phyloP scores from a whole-genome alignment of 2,797 vertebrate genomes.

The Pangasius mekongensis region DNA sequence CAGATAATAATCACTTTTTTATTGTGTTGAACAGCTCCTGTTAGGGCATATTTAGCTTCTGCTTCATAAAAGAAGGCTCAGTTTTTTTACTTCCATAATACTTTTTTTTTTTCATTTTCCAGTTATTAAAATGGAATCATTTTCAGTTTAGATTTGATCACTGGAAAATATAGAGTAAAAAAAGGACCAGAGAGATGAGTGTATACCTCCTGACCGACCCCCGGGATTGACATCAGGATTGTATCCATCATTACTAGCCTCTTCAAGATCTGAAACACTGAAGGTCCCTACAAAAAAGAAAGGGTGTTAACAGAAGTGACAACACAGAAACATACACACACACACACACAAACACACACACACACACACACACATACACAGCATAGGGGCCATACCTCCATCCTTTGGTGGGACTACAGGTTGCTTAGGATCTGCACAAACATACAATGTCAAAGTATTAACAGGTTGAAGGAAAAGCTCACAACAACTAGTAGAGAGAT shows the following conservation, averaged over 20 bases:
- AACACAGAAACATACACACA: background rate
- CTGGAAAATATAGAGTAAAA: background rate
- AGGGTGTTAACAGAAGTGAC: background rate
- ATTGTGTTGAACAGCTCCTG: background rate
- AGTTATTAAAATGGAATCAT: background rate
- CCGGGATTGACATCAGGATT: constrained; percentile 34
- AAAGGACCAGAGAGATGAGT: background rate
- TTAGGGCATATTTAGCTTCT: background rate
- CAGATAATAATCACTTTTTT: background rate
- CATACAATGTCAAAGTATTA: background rate
- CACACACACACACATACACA: background rate
- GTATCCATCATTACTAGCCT: background rate
- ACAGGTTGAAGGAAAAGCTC: background rate
- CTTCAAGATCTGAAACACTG: constrained; percentile 22
- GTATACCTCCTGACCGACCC: constrained; percentile 31
- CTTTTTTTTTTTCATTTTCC: background rate
- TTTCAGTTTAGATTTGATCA: background rate
- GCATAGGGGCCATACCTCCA: constrained; percentile 7
- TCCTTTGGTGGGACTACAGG: background rate
- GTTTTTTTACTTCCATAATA: background rate
- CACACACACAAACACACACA: background rate
- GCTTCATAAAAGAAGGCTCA: background rate
- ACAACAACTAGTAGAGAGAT: background rate
- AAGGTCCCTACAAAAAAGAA: constrained; percentile 22
- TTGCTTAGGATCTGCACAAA: constrained; percentile 20